Conservation (phyloP, 1,140 invertebrate species). For the Contarinia nasturtii region DNA sequence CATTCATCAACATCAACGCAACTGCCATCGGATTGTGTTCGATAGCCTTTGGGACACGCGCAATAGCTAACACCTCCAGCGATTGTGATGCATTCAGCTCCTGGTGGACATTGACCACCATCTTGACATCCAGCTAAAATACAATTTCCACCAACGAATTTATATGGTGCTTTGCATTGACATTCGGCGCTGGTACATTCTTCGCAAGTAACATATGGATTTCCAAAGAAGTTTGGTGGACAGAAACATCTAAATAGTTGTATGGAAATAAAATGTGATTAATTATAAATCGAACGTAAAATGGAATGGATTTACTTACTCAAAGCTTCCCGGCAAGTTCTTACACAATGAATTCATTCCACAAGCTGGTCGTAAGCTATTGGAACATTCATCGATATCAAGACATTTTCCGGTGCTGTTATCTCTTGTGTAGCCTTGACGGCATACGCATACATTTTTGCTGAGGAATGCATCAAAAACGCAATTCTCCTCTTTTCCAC, state of each 20-base stretch:
- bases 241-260: no score
- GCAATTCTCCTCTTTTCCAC: constrained; percentile 65
- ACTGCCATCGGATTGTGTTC: constrained; percentile 47
- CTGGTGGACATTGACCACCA: constrained; percentile 53
- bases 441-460: constrained; percentile 69
- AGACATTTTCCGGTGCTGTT: constrained; percentile 49
- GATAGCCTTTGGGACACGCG: constrained; percentile 65
- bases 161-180: constrained; percentile 70
- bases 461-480: constrained; percentile 50
- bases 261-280: no score
- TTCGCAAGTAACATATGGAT: constrained; percentile 69
- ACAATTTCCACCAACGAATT: constrained; percentile 60
- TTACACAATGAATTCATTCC: constrained; percentile 77
- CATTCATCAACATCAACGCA: constrained; percentile 75
- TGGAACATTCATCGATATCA: constrained; percentile 76
- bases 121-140: constrained; percentile 65
- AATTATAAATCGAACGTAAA: no score
- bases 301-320: no score
- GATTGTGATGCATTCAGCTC: constrained; percentile 73
- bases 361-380: constrained; percentile 53
- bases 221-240: constrained; percentile 45
- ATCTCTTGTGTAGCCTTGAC: constrained; percentile 61
- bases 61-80: constrained; percentile 79
- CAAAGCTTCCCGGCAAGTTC: constrained; percentile 84
- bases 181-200: constrained; percentile 67